Evolutionary conservation across 2,797 vertebrate genomes (phyloP), one percentile per base, ranked within the genome.

Genomic region (Sebastes aleutianus): DNA sequence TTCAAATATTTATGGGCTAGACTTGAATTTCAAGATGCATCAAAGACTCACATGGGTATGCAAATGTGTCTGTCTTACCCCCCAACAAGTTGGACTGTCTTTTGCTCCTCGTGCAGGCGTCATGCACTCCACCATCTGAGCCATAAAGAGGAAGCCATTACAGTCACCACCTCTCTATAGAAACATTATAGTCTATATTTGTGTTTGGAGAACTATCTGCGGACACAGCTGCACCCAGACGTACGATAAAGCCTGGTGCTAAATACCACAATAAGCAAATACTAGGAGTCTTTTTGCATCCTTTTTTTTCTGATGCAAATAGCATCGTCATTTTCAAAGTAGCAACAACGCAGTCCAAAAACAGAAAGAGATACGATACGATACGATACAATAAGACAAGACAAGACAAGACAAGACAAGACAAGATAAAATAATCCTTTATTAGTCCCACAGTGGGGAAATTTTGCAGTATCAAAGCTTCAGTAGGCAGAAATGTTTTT

Each of bases 1-100:
- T 92, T 96, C 92, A 96, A 96, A 96, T 96, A 96, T 96, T 96
- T 94, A 96, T 96, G 93, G 93, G 89, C 93, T 92, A 94, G 95
- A 93, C 95, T 95, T 94, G 94, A 93, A 95, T 96, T 95, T 95
- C 92, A 89, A 94, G 86, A 95, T 91, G 95, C 95, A 96, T 96
- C 95, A 96, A 96, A 96, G 95, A 94, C 89, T 94, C 94, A 93
- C 92, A 94, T 54, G 89, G 89, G 82, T 94, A 96, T 95, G 96
- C 94, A 95, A 96, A 96, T 96, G 90, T 79, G 74, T 92, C 92
- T 91, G 92, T 91, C 91, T 93, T 89, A 93, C 90, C 91, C 94
- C 92, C 93, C 94, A 94, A 94, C 91, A 94, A 94, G 94, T 95
- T 94, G 92, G 92, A 93, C 93, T 91, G 91, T 93, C 93, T 91